Conservation (phyloP, 2,888 invertebrate genomes). For the Synergus japonicus region DNA sequence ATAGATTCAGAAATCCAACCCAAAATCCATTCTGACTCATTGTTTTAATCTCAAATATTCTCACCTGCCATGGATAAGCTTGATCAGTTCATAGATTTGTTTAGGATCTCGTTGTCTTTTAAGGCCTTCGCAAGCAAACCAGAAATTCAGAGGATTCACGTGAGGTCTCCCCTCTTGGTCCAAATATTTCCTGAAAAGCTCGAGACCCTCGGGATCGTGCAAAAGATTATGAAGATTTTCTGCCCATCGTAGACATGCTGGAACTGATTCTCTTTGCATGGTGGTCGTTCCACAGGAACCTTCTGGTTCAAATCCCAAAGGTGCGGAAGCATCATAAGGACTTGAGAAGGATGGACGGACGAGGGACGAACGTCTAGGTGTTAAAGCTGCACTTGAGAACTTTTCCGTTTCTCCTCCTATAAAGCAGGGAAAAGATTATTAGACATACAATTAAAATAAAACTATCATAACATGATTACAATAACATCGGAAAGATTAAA, state of each 20-base stretch:
- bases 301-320: constrained; percentile 81
- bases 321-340: constrained; percentile 76
- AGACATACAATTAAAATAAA: neutral
- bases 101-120: constrained; percentile 88
- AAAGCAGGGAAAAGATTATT: constrained; percentile 21
- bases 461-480: neutral
- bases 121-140: constrained; percentile 95
- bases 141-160: constrained; percentile 92
- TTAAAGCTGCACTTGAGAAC: constrained; percentile 68
- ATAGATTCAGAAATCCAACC: no score
- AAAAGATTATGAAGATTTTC: constrained; percentile 89
- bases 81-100: constrained; percentile 86
- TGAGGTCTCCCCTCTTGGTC: constrained; percentile 88
- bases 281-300: constrained; percentile 78
- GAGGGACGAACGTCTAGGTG: constrained; percentile 77
- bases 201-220: constrained; percentile 92
- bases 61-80: constrained; percentile 85
- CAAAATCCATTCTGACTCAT: no score
- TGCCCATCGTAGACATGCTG: constrained; percentile 93
- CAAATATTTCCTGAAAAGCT: constrained; percentile 90
- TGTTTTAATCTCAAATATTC: neutral
- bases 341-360: constrained; percentile 65
- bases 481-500: neutral
- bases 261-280: constrained; percentile 78
- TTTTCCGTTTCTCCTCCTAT: constrained; percentile 75